phyloP scores from a whole-genome alignment of 2,797 vertebrate genomes.

The Cyprinodon diabolis region DNA sequence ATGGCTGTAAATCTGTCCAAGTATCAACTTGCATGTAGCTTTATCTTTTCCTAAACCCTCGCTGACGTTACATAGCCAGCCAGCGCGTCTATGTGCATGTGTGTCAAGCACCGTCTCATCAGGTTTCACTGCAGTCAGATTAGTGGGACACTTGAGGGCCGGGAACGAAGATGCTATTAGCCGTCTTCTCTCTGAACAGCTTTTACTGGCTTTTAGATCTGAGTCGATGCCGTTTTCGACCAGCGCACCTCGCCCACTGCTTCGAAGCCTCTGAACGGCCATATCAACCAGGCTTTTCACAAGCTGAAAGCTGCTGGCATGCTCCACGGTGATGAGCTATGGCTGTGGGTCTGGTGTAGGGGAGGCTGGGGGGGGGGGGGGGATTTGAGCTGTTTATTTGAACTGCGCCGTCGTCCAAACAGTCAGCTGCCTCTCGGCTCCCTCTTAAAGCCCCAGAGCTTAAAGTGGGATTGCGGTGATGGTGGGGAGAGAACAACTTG shows the following conservation, averaged over 20 bases:
- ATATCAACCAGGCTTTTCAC: slow-evolving; percentile 66
- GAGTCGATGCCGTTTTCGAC: slow-evolving; percentile 17
- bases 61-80: slow-evolving; percentile 45
- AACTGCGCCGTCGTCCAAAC: slow-evolving; percentile 78
- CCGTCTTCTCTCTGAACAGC: slow-evolving; percentile 22
- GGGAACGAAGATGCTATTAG: slow-evolving; percentile 58
- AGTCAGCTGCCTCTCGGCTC: slow-evolving; percentile 82
- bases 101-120: slow-evolving; percentile 73
- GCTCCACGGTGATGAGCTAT: slow-evolving; percentile 60
- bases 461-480: slow-evolving; percentile 67
- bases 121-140: slow-evolving; percentile 75
- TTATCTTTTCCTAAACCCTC: slow-evolving; percentile 55
- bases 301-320: slow-evolving; percentile 62
- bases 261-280: slow-evolving; percentile 49
- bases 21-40: slow-evolving; percentile 66
- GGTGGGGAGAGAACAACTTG: slow-evolving; percentile 75
- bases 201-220: slow-evolving; percentile 5
- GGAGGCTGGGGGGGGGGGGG: slow-evolving; percentile 51
- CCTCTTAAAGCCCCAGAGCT: slow-evolving; percentile 75
- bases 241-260: slow-evolving; percentile 43
- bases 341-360: slow-evolving; percentile 61
- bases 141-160: slow-evolving; percentile 60
- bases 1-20: slow-evolving; percentile 53
- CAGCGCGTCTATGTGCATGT: slow-evolving; percentile 35
- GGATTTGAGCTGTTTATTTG: slow-evolving; percentile 84